Conservation (phyloP, 2,797 vertebrate genomes). For the Lemur catta region DNA sequence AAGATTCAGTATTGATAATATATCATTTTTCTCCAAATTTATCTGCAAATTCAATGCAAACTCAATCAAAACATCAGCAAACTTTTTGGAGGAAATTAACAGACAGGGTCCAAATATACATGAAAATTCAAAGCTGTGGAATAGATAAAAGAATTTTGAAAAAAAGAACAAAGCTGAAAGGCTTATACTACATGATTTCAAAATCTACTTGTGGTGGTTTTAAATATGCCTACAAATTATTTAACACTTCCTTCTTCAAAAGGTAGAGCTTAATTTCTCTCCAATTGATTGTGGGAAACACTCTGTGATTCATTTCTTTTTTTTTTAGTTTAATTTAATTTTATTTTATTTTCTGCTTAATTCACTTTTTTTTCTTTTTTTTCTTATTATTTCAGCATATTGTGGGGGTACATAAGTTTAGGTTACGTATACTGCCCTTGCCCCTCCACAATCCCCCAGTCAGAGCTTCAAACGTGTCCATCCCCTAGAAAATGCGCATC, state of each 20-base stretch:
- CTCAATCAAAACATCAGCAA: not conserved
- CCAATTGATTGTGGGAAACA: not conserved
- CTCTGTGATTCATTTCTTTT: not conserved
- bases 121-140: not conserved
- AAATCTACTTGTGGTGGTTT: not conserved
- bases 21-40: not conserved
- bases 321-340: too few species aligned
- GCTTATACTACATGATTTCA: not conserved
- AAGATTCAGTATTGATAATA: not conserved
- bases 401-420: too few species aligned
- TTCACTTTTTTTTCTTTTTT: too few species aligned
- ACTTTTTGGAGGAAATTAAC: not conserved
- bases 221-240: not conserved
- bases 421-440: too few species aligned
- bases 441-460: too few species aligned
- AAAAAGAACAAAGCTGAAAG: not conserved
- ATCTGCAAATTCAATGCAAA: not conserved
- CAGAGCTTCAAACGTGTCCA: too few species aligned
- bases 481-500: too few species aligned
- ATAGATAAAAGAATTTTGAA: not conserved
- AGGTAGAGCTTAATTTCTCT: not conserved
- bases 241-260: not conserved
- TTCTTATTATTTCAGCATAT: too few species aligned
- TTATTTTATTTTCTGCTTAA: too few species aligned
- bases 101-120: not conserved